These are phyloP conservation scores for Pemphredon lugubris DNA, from an alignment of 2,888 invertebrate genomes.

Conservation along the genomic window DNA sequence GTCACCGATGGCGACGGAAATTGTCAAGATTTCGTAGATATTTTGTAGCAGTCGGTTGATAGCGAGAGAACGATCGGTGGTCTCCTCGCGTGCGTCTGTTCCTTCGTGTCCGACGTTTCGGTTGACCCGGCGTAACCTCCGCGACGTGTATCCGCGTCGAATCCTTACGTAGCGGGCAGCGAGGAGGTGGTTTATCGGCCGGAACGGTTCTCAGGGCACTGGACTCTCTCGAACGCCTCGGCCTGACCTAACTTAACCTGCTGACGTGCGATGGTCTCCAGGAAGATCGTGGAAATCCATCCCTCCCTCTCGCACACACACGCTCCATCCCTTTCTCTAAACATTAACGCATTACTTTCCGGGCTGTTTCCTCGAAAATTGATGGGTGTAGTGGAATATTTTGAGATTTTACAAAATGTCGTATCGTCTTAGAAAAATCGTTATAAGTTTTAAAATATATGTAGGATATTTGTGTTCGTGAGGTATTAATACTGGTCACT, in stretches of 20 bases:
- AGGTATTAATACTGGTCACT: too few relatives aligned
- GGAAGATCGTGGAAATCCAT: constrained; percentile 38
- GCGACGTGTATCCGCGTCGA: constrained; percentile 66
- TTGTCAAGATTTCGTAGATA: too few relatives aligned
- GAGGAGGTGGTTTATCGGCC: constrained; percentile 61
- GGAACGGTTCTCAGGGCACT: constrained; percentile 65
- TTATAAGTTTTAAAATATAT: too few relatives aligned
- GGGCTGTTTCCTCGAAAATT: constrained; percentile 41
- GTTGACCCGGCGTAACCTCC: constrained; percentile 65
- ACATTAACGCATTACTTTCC: too few relatives aligned
- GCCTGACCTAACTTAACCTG: constrained; percentile 60
- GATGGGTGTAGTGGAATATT: constrained; percentile 2
- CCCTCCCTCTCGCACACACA: neutral
- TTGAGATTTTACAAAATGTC: too few relatives aligned
- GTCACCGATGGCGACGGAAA: too few relatives aligned
- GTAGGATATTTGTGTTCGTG: too few relatives aligned
- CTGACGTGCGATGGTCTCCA: constrained; percentile 51
- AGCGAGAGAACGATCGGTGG: constrained; percentile 21
- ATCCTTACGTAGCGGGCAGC: constrained; percentile 53
- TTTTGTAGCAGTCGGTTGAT: too few relatives aligned
- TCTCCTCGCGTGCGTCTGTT: constrained; percentile 59
- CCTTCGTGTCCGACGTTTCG: constrained; percentile 64
- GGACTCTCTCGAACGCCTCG: constrained; percentile 54
- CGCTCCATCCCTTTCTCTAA: neutral
- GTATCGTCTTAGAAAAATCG: too few relatives aligned